Base-by-base conservation (phyloP, 2,888 invertebrate genomes). In the Periphyllus acericola region DNA sequence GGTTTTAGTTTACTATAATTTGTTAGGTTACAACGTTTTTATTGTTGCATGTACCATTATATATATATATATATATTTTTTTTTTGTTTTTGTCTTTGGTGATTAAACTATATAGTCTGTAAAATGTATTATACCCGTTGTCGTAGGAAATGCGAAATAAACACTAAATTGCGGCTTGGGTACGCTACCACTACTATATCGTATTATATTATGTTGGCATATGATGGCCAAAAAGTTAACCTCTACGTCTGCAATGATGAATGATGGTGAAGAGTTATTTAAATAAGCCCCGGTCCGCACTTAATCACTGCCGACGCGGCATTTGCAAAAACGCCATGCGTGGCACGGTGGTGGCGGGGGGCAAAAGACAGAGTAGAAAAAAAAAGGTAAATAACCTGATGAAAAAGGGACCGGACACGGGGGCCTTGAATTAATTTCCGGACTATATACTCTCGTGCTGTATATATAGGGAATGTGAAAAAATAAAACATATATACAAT, bases 381-480 rank as follows among this genome's bases (percentile, higher is more conserved):
- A 76, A 78, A 85, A 80, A 86, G 71, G 80, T 86, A 79, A 86
- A 80, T 80, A 87, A 80, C 55, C 71, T 17, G 80, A 80, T 87
- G 74, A 60, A 87, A 87, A 81, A 80, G 71, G 86, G 78, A 78
- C 55, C 86, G 86, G 79, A 87, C 74, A 66, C 46, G 74, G 40
- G 46, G 74, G 60, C 72, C 87, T 87, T 60, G 87, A 87, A 87
- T 81, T 87, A 87, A 87, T 87, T 87, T 87, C 87, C 87, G 80
- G 87, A 81, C 66, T 74, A 46, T 46, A 84, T 46, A 71, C 60
- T 87, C 72, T 29, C 46, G 25, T 40, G 76, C 66, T 36, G 46
- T n/a, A 52, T 71, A 46, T 17, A 17, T 9, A 32, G 40, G 9
- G 17, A 68, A 68, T 68, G 68, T 32, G 32, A 40, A 78, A 68